Base-by-base conservation (phyloP, 2,797 vertebrate species). In the Spinus olivaceus region DNA sequence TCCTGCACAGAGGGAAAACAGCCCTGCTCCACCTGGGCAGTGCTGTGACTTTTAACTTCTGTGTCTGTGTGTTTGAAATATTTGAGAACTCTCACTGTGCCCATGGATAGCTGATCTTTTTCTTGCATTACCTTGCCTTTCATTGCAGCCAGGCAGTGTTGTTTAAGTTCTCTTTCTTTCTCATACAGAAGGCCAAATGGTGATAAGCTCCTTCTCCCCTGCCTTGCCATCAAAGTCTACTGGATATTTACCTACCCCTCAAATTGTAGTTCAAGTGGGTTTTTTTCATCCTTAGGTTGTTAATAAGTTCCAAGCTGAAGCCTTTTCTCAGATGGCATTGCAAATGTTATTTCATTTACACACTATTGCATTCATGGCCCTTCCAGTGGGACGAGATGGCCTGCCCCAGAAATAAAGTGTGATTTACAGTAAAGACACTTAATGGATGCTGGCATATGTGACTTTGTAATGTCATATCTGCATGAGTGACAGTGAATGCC, bases 371-470 rank as follows among this genome's bases (percentile, higher is more conserved):
- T 60, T 85, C 30, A 5, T 16, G 47, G 30, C 35, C 24, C 14
- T 96, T 94, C 28, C 53, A 81, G 86, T 70, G 61, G 49, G 42
- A 66, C 0, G 2, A 77, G 49, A 60, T 49, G 39, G 20, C 83
- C 56, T 84, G 57, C 82, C 92, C 79, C 64, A 81, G 54, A 3
- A 70, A 86, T 73, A 74, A 81, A 51, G 46, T 2, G 4, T 67
- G 95, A 77, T 79, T 93, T 95, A 85, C 79, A 89, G 46, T 91
- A 90, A 72, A 42, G 57, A 27, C 24, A 63, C 37, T 50, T 92
- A 95, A 94, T 89, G 78, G 71, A 19, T 80, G 30, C 79, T 86
- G 90, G 78, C 32, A 14, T 64, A 21, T 23, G 42, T 63, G 54
- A 9, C 71, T 54, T 74, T 5, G 0, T 21, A 56, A 81, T 71